Evolutionary conservation across 2,113 vertebrate genomes (phyloP), one percentile per base, ranked within the genome.

Genomic region (Uropsilus gracilis): DNA sequence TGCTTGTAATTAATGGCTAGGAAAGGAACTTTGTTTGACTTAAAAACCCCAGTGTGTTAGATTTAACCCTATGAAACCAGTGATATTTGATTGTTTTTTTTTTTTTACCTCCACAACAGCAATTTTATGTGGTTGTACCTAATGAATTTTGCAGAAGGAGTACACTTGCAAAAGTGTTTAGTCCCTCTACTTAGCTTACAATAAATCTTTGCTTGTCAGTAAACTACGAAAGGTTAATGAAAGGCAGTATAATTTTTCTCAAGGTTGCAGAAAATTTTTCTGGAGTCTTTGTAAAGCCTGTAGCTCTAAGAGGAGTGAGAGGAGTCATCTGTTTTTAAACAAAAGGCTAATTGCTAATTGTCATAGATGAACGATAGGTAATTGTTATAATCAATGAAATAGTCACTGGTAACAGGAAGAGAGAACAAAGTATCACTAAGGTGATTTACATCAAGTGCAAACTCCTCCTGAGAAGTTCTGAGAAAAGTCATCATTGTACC

Each of bases 1-100:
- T 89, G 1, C 50, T 82, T 89, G 59, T 59, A 87, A 69, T 75
- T 57, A 83, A 92, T 84, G 10, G 18, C 63, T 69, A 86, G 89
- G 55, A 85, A 91, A 94, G 63, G 71, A 44, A 28, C 64, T 89
- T 61, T 90, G 20, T 55, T 57, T 28, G 48, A 69, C 61, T 76
- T 80, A 44, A 3, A 55, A 90, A 95, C 22, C 24, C 5, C 17
- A 48, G 1, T 75, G 64, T 32, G 71, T 26, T 48, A 93, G 34
- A 77, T 48, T 77, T 16, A 91, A 55, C 32, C 30, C 24, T 22
- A 72, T 14, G 16, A 87, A 76, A 72, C 85, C 53, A 80, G 24
- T 50, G 42, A 48, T 55, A 75, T 63, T 61, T 75, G 66, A n/a
- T n/a, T n/a, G n/a, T n/a, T n/a, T n/a, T 68, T 14, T 8, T n/a